These are phyloP conservation scores for Pedetes capensis DNA, from an alignment of 2,113 vertebrate genomes.

Conservation along the genomic window DNA sequence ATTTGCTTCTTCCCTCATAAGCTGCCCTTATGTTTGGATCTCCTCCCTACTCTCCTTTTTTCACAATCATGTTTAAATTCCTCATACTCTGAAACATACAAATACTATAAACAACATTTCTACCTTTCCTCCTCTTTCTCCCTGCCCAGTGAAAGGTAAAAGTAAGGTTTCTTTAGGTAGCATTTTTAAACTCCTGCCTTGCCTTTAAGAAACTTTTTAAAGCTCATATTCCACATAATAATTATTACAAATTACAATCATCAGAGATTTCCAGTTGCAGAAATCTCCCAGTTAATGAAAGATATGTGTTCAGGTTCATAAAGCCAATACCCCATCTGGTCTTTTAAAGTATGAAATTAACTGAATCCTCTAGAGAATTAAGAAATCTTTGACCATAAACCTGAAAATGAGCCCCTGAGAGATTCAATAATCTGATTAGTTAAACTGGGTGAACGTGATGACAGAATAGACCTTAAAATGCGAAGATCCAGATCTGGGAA, in stretches of 20 bases:
- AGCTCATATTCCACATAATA: neutral
- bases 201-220: constrained; percentile 37
- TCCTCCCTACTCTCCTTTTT: neutral
- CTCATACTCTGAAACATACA: neutral
- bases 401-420: constrained; percentile 73
- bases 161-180: neutral
- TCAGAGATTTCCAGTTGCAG: constrained; percentile 53
- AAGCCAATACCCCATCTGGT: constrained; percentile 74
- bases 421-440: constrained; percentile 75
- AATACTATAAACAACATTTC: neutral
- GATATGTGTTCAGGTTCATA: constrained; percentile 66
- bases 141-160: neutral
- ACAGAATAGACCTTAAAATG: constrained; percentile 55
- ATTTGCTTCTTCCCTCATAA: neutral
- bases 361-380: constrained; percentile 68
- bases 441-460: constrained; percentile 62
- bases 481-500: constrained; percentile 52
- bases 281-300: constrained; percentile 62
- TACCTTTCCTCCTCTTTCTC: neutral
- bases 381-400: constrained; percentile 75
- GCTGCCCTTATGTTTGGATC: neutral
- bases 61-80: neutral
- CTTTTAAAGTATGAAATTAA: constrained; percentile 69
- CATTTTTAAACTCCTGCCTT: neutral
- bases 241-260: constrained; percentile 52